Evolutionary conservation across 2,888 invertebrate genomes (phyloP).

Genomic region (Hybos culiciformis): DNA sequence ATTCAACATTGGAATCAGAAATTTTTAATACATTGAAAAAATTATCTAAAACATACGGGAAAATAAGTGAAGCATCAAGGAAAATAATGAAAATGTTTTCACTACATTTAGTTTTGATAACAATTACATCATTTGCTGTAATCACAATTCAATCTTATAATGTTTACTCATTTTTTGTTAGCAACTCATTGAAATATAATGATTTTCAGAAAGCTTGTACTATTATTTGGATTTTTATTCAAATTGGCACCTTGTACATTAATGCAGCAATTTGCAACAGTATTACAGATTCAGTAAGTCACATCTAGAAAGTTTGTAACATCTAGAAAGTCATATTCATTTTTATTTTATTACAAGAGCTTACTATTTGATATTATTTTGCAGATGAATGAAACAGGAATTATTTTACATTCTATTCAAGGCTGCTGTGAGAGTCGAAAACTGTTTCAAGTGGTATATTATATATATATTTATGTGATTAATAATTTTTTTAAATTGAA

Average conservation of each 20-base stretch:
- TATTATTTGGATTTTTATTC: slow-evolving; percentile 21
- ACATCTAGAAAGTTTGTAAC: not conserved
- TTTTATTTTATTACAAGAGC: not conserved
- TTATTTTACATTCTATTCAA: slow-evolving; percentile 19
- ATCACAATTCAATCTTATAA: slow-evolving; percentile 24
- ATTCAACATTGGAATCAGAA: slow-evolving; percentile 1
- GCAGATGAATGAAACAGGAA: slow-evolving; percentile 21
- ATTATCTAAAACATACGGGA: slow-evolving; percentile 19
- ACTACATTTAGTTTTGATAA: slow-evolving; percentile 20
- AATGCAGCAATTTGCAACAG: slow-evolving; percentile 21
- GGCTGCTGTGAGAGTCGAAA: slow-evolving; percentile 12
- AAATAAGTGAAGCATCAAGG: slow-evolving; percentile 18
- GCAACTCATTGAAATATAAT: slow-evolving; percentile 17
- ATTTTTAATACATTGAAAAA: slow-evolving; percentile 14
- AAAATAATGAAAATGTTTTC: slow-evolving; percentile 19
- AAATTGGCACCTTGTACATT: slow-evolving; percentile 19
- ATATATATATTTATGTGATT: not conserved
- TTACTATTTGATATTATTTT: no score
- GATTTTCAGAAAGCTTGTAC: slow-evolving; percentile 18
- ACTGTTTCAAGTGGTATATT: slow-evolving; percentile 13
- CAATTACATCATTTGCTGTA: slow-evolving; percentile 20
- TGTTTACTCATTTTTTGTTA: slow-evolving; percentile 19
- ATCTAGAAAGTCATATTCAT: not conserved
- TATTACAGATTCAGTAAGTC: slow-evolving; percentile 19
- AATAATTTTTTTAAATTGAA: not conserved